A percentile compares a stretch with the other conserved stretches of the same genome.
Evolutionary conservation across 2,113 vertebrate genomes (phyloP).

Genomic region (Vidua macroura): DNA sequence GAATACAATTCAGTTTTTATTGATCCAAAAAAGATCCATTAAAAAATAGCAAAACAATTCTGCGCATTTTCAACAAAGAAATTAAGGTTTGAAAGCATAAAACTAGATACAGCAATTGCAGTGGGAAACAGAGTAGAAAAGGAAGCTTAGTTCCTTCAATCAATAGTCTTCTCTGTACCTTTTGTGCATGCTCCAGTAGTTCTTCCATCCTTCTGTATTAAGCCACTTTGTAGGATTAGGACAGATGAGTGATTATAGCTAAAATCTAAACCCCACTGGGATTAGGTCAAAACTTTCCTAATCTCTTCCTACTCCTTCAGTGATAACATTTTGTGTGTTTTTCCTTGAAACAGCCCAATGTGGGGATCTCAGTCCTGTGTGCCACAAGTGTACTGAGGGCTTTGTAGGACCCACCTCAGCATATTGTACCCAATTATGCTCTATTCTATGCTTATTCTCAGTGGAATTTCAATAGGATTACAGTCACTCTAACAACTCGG

Average conservation of each 20-base stretch:
- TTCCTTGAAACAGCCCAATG: neutral
- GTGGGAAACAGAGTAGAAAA: slow-evolving; percentile 49
- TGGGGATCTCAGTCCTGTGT: neutral
- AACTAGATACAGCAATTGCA: neutral
- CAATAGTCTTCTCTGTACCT: slow-evolving; percentile 59
- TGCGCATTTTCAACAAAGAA: neutral
- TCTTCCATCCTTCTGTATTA: slow-evolving; percentile 53
- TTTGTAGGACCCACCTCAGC: neutral
- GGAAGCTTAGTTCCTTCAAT: slow-evolving; percentile 43
- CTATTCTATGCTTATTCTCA: neutral
- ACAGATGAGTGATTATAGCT: slow-evolving; percentile 59
- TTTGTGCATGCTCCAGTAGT: slow-evolving; percentile 51
- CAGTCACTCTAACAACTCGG: neutral
- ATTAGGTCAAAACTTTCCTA: slow-evolving; percentile 35
- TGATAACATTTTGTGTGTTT: neutral
- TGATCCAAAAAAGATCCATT: neutral
- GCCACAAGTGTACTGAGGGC: neutral
- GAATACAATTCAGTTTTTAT: neutral
- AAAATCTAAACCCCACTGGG: slow-evolving; percentile 32
- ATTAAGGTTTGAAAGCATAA: slow-evolving; percentile 19
- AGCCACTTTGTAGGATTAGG: slow-evolving; percentile 55
- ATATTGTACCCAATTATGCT: neutral
- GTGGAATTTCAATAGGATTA: slow-evolving; percentile 18
- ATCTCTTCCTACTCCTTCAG: neutral
- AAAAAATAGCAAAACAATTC: neutral